Evolutionary conservation across 1,140 invertebrate genomes (phyloP).

Genomic region (Wasmannia auropunctata): DNA sequence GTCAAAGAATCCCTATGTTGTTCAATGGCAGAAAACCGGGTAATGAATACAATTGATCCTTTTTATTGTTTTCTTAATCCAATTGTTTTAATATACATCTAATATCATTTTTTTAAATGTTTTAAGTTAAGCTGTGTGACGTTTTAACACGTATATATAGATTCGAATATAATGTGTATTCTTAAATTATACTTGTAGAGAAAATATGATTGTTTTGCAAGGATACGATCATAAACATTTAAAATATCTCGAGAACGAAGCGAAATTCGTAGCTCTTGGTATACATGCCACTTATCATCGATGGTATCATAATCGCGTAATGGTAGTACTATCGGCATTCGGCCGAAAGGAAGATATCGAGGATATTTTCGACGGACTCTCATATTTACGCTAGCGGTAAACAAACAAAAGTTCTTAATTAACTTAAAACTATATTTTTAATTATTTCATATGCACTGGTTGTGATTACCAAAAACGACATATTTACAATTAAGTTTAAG

Average conservation of each 20-base stretch:
- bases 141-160: background rate
- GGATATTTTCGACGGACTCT: slow-evolving; percentile 68
- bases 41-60: slow-evolving; percentile 19
- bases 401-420: background rate
- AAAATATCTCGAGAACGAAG: slow-evolving; percentile 68
- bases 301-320: slow-evolving; percentile 56
- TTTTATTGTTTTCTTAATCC: background rate
- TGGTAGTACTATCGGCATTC: slow-evolving; percentile 71
- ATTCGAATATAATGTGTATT: background rate
- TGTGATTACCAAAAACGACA: background rate
- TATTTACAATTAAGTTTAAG: background rate
- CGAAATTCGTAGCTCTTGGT: slow-evolving; percentile 58
- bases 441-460: background rate
- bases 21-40: slow-evolving; percentile 70
- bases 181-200: slow-evolving; percentile 56
- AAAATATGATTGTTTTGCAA: slow-evolving; percentile 70
- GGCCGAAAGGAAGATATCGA: slow-evolving; percentile 70
- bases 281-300: slow-evolving; percentile 45
- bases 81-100: background rate
- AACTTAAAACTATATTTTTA: background rate
- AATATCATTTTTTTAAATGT: background rate
- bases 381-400: slow-evolving; percentile 52
- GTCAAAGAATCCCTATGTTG: slow-evolving; percentile 56
- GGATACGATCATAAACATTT: slow-evolving; percentile 77
- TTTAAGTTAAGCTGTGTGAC: background rate